Conservation (phyloP, 2,797 vertebrate species). For the Erpetoichthys calabaricus region DNA sequence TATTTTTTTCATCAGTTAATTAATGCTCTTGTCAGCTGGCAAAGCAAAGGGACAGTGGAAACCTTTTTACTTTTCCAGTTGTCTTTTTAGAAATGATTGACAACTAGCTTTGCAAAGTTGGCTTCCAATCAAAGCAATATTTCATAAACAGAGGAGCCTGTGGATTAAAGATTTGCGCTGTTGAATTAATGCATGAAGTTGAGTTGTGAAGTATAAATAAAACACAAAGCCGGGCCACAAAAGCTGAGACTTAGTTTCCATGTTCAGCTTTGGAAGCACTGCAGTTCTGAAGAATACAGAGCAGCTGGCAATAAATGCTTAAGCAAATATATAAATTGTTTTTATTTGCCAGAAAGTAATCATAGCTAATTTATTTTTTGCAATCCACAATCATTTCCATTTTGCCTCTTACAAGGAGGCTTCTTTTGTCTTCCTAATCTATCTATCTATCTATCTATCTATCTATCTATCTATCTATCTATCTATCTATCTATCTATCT, state of each 20-base stretch:
- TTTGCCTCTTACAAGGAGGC: too few relatives aligned
- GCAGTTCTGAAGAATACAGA: too few relatives aligned
- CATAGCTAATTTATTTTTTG: too few relatives aligned
- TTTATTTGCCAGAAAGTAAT: too few relatives aligned
- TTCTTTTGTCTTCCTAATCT: too few relatives aligned
- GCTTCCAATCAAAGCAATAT: constrained; percentile 2
- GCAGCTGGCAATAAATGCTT: too few relatives aligned
- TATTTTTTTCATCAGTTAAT: constrained; percentile 1
- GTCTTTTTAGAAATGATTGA: constrained; percentile 3
- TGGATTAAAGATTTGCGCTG: constrained; percentile 1
- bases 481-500: too few relatives aligned
- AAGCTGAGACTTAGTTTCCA: neutral
- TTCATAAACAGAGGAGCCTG: constrained; percentile 3
- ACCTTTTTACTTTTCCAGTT: constrained; percentile 1
- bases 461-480: too few relatives aligned
- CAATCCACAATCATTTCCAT: too few relatives aligned
- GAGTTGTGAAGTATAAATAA: constrained; percentile 1
- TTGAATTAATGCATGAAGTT: constrained; percentile 3
- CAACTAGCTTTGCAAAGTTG: neutral
- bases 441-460: too few relatives aligned
- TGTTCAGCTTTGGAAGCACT: too few relatives aligned
- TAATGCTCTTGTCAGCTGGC: neutral
- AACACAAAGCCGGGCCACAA: neutral
- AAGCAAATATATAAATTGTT: too few relatives aligned
- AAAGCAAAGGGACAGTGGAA: neutral